Evolutionary conservation across 2,888 invertebrate species (phyloP).

Genomic region (Chaitophorus viminalis): DNA sequence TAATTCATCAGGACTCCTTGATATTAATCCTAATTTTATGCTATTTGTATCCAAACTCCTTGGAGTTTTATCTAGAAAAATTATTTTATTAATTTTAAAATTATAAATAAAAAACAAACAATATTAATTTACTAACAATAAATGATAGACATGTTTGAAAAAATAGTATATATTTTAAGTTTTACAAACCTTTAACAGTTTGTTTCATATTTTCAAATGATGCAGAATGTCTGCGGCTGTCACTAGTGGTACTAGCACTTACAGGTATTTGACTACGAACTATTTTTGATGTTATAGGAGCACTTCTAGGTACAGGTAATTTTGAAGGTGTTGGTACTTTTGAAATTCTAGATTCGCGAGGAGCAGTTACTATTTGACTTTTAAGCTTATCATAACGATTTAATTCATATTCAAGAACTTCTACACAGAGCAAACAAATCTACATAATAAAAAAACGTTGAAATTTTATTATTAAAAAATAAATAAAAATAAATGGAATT

Average conservation of each 20-base stretch:
- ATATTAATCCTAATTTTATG: not conserved
- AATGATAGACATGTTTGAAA: not conserved
- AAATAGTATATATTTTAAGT: not conserved
- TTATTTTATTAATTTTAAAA: not conserved
- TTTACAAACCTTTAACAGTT: conserved; percentile 46
- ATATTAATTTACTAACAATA: not conserved
- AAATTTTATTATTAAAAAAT: not conserved
- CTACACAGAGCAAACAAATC: conserved; percentile 97
- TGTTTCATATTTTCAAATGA: conserved; percentile 52
- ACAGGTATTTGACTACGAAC: conserved; percentile 63
- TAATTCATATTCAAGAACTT: conserved; percentile 94
- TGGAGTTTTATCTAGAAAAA: conserved; percentile 26
- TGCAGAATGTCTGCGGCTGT: conserved; percentile 52
- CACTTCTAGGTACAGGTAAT: conserved; percentile 63
- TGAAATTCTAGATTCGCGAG: conserved; percentile 67
- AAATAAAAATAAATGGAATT: conserved; percentile 47
- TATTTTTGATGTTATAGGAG: conserved; percentile 62
- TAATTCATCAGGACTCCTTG: conserved; percentile 54
- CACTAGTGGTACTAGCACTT: conserved; percentile 52
- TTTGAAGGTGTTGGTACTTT: conserved; percentile 62
- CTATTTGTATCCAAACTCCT: conserved; percentile 32
- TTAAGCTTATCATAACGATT: conserved; percentile 94
- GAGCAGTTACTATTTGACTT: conserved; percentile 73
- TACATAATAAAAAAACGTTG: conserved; percentile 66
- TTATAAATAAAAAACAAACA: not conserved